Evolutionary conservation across 2,113 vertebrate species (phyloP), one percentile per base, ranked within the genome.

Genomic region (Phalacrocorax brasilianus): DNA sequence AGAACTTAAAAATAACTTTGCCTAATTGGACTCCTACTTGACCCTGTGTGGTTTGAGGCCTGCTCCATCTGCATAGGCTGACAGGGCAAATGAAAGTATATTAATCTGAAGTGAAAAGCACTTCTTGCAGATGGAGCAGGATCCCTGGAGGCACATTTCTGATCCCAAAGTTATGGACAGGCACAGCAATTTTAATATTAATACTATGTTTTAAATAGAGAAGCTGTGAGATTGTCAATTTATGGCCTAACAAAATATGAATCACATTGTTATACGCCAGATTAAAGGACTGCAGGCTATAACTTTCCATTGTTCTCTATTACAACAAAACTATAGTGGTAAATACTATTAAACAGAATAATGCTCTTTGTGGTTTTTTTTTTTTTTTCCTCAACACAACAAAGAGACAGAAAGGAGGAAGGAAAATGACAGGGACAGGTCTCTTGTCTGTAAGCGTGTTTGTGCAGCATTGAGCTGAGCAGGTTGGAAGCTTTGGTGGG

Each of bases 1-100:
- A 95, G 66, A 96, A 91, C 45, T 78, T 70, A 93, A 95, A 96
- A 96, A 94, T 94, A 95, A 76, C 89, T 91, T 79, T 73, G 70
- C 15, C 77, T 95, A 95, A 96, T 95, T 91, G 61, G 49, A 65
- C 53, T 82, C 15, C 77, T 94, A 89, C 85, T 95, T 91, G 85
- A 96, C 89, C 93, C 44, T 0, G 0, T 42, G 89, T 65, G 81
- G 74, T 79, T 49, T 94, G 91, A 94, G 77, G 74, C 74, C 70
- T 52, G 30, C 56, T 95, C 73, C 53, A 87, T 92, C 81, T 89
- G 62, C 81, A 73, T 44, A 89, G 78, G n/a, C 72, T 93, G 91
- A 91, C 88, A 85, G 71, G 81, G 44, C 71, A 85, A 94, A 94
- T 58, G 74, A 90, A 95, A 85, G 88, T 85, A 87, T 79, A 96